Conservation (phyloP, 2,113 vertebrate genomes). For the Vanacampus margaritifer region DNA sequence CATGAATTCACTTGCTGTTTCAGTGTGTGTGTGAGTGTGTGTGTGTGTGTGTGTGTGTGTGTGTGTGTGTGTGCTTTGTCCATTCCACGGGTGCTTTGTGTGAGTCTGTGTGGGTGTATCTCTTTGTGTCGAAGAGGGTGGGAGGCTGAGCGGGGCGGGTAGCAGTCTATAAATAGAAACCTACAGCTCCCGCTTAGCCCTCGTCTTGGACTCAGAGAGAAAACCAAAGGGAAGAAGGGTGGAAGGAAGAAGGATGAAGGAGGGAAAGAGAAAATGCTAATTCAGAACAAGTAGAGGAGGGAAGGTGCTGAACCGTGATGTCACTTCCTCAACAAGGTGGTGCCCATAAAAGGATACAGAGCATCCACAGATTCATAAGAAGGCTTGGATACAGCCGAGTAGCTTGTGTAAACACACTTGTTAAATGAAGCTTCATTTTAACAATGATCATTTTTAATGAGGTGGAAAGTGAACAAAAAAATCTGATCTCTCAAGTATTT, state of each 20-base stretch:
- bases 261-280: slow-evolving; percentile 17
- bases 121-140: slow-evolving; percentile 46
- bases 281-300: slow-evolving; percentile 23
- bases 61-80: slow-evolving; percentile 2
- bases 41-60: too few relatives aligned
- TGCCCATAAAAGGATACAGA: slow-evolving; percentile 28
- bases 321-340: slow-evolving; percentile 37
- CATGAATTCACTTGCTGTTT: slow-evolving; percentile 4
- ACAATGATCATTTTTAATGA: background rate
- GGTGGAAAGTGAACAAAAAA: background rate
- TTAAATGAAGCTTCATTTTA: background rate
- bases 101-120: slow-evolving; percentile 45
- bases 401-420: background rate
- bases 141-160: slow-evolving; percentile 39
- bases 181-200: slow-evolving; percentile 31
- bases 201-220: slow-evolving; percentile 33
- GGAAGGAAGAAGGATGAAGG: background rate
- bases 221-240: slow-evolving; percentile 12
- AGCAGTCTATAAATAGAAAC: slow-evolving; percentile 59
- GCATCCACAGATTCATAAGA: background rate
- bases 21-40: background rate
- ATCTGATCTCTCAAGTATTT: too few relatives aligned
- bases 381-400: background rate
- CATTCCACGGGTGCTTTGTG: slow-evolving; percentile 42
- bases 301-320: slow-evolving; percentile 8